Percentiles rank a stretch among this genome's conserved stretches.
Evolutionary conservation across 2,113 vertebrate species (phyloP).

Genomic region (Engystomops pustulosus): DNA sequence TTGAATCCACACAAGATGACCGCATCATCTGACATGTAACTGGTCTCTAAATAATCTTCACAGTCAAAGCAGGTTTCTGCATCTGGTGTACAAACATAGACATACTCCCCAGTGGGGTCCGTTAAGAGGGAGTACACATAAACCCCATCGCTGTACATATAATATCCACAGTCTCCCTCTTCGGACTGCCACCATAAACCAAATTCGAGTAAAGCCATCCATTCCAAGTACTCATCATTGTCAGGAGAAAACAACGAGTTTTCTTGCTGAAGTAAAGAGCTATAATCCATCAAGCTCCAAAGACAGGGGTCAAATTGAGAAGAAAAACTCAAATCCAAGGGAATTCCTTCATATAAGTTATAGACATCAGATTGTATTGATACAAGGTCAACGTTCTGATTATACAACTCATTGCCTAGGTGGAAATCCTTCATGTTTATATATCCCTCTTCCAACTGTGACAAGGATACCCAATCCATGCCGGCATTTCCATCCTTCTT

Average conservation of each 20-base stretch:
- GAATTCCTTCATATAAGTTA: conserved; percentile 72
- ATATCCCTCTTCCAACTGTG: conserved; percentile 78
- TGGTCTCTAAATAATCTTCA: conserved; percentile 71
- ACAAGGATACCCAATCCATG: conserved; percentile 71
- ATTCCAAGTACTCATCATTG: conserved; percentile 87
- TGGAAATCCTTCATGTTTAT: conserved; percentile 75
- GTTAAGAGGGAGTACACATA: conserved; percentile 93
- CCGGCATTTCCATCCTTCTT: conserved; percentile 74
- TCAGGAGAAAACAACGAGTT: conserved; percentile 78
- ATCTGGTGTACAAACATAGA: conserved; percentile 86
- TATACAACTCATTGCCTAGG: conserved; percentile 69
- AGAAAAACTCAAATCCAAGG: conserved; percentile 77
- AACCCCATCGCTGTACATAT: conserved; percentile 90
- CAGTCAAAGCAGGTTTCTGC: conserved; percentile 67
- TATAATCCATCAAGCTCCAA: conserved; percentile 69
- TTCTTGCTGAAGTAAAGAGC: conserved; percentile 72
- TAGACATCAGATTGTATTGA: conserved; percentile 64
- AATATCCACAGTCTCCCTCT: conserved; percentile 91
- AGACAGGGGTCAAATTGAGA: conserved; percentile 68
- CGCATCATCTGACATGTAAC: conserved; percentile 76
- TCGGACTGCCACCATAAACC: conserved; percentile 95
- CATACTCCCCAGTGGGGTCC: conserved; percentile 87
- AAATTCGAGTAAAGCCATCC: conserved; percentile 87
- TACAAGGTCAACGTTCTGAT: conserved; percentile 71
- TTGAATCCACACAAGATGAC: conserved; percentile 88